Evolutionary conservation across 2,888 invertebrate genomes (phyloP).

Genomic region (Platypus cylindrus): DNA sequence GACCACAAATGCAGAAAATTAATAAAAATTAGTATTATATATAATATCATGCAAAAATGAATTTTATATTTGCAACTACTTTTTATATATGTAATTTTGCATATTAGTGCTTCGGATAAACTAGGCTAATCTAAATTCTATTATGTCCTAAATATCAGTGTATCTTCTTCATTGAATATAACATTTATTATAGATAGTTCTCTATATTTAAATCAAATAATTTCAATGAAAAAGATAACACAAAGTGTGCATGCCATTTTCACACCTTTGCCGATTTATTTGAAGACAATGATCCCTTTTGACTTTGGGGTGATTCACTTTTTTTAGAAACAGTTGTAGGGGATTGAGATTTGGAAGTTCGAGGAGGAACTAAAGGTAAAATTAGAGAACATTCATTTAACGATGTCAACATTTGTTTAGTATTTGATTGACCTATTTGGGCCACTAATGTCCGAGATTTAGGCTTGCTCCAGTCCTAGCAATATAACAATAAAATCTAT

Average conservation of each 20-base stretch:
- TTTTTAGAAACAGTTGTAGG: constrained; percentile 40
- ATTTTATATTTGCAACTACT: no score
- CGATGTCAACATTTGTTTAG: constrained; percentile 39
- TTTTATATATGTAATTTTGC: no score
- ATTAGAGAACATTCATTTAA: constrained; percentile 33
- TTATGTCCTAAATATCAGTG: no score
- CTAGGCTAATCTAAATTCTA: no score
- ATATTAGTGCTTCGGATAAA: no score
- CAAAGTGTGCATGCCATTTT: constrained; percentile 26
- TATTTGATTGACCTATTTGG: constrained; percentile 40
- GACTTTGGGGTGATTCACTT: constrained; percentile 38
- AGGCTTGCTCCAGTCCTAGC: constrained; percentile 67
- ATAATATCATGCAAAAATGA: no score
- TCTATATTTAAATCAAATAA: constrained; percentile 1
- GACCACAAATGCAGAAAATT: no score
- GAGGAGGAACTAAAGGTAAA: constrained; percentile 32
- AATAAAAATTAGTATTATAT: no score
- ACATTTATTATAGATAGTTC: no score
- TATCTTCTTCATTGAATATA: no score
- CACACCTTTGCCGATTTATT: constrained; percentile 40
- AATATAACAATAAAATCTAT: no score
- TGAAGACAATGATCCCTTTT: constrained; percentile 41
- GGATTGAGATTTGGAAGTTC: constrained; percentile 36
- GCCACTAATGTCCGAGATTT: constrained; percentile 67
- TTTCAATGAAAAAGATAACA: constrained; percentile 9